Conservation (phyloP, 2,888 invertebrate genomes). For the Gerris lacustris region DNA sequence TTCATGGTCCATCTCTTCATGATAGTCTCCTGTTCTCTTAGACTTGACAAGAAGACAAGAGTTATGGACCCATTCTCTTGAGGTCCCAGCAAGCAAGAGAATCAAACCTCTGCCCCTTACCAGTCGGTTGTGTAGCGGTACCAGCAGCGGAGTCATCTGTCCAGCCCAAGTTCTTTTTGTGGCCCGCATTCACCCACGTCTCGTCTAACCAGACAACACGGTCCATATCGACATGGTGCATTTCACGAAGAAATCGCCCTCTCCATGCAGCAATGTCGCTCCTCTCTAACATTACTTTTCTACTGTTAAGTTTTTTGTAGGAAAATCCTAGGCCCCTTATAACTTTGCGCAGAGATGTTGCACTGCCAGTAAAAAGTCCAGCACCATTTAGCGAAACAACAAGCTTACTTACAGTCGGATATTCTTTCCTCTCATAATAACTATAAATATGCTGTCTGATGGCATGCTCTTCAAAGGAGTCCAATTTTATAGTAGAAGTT, state of each 20-base stretch:
- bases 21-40: conserved; percentile 13
- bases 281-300: conserved; percentile 7
- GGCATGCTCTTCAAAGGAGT: too few relatives aligned
- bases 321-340: too few relatives aligned
- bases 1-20: conserved; percentile 15
- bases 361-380: too few relatives aligned
- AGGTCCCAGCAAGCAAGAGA: conserved; percentile 10
- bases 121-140: neutral
- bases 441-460: too few relatives aligned
- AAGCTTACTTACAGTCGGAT: too few relatives aligned
- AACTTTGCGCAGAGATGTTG: too few relatives aligned
- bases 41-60: conserved; percentile 4
- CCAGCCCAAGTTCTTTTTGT: conserved; percentile 4
- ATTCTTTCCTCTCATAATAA: too few relatives aligned
- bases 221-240: conserved; percentile 13
- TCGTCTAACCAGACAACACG: conserved; percentile 14
- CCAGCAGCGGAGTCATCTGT: conserved; percentile 10
- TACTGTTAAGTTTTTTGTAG: conserved; percentile 6
- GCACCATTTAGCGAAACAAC: too few relatives aligned
- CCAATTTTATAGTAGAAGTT: too few relatives aligned
- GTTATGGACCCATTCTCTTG: too few relatives aligned
- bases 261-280: conserved; percentile 13
- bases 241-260: too few relatives aligned
- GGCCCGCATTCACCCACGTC: conserved; percentile 17
- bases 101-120: conserved; percentile 16